Evolutionary conservation across 2,113 vertebrate genomes (phyloP).

Genomic region (Vimba vimba): DNA sequence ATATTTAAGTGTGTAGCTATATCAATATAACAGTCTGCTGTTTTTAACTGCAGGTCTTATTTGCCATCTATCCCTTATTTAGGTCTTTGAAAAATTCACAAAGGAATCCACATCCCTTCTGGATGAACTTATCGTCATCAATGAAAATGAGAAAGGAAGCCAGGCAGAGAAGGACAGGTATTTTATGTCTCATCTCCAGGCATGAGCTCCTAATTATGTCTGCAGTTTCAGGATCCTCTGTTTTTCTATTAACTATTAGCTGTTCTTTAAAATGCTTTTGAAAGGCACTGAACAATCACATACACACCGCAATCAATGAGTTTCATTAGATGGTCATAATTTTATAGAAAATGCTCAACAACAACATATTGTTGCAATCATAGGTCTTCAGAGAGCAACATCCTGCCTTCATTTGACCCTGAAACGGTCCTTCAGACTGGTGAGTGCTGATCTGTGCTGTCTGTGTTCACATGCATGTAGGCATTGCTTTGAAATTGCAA

Average conservation of each 20-base stretch:
- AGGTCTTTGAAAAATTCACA: slow-evolving; percentile 99
- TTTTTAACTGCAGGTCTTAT: neutral
- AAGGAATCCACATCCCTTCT: slow-evolving; percentile 95
- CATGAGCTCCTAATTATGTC: neutral
- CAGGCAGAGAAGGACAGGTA: slow-evolving; percentile 91
- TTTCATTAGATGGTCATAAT: neutral
- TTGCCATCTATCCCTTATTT: neutral
- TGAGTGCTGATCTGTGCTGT: slow-evolving; percentile 62
- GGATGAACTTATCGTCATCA: slow-evolving; percentile 94
- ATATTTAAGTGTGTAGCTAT: neutral
- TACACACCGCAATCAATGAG: neutral
- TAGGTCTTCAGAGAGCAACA: slow-evolving; percentile 88
- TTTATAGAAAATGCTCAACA: neutral
- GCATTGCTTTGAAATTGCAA: neutral
- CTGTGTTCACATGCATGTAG: neutral
- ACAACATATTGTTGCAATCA: slow-evolving; percentile 53
- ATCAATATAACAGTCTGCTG: neutral
- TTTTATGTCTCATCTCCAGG: neutral
- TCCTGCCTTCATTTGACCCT: slow-evolving; percentile 94
- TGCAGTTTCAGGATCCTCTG: neutral
- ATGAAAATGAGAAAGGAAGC: slow-evolving; percentile 88
- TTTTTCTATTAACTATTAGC: neutral
- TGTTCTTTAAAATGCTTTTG: neutral
- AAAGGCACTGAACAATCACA: neutral
- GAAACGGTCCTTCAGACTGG: slow-evolving; percentile 96